Evolutionary conservation across 2,113 vertebrate species (phyloP).

Genomic region (Xiphophorus maculatus): DNA sequence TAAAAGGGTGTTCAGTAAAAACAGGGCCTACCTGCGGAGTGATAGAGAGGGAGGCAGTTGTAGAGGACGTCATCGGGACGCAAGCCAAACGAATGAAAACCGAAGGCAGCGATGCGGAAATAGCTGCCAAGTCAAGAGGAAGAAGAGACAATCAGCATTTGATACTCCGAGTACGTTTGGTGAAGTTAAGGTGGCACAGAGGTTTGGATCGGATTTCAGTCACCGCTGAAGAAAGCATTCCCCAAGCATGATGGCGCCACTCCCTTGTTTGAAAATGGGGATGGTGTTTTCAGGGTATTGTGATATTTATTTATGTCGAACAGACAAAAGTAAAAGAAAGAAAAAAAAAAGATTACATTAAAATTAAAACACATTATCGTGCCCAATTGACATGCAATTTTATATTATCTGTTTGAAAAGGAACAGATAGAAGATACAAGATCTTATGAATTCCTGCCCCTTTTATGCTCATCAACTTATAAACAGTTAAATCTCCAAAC

Average conservation of each 20-base stretch:
- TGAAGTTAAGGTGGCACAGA: background rate
- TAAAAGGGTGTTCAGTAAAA: background rate
- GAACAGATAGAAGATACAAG: too few relatives aligned
- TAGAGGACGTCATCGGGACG: constrained; percentile 81
- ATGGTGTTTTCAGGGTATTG: background rate
- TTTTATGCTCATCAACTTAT: too few relatives aligned
- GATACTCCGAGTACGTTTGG: background rate
- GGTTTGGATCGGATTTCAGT: background rate
- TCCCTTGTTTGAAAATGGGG: background rate
- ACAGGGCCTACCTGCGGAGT: constrained; percentile 83
- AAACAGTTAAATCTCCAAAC: too few relatives aligned
- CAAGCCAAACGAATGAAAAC: constrained; percentile 85
- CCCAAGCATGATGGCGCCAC: background rate
- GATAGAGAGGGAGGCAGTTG: constrained; percentile 89
- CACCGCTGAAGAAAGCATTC: background rate
- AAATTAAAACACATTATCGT: too few relatives aligned
- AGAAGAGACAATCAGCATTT: background rate
- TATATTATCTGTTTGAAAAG: too few relatives aligned
- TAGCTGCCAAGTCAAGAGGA: constrained; percentile 75
- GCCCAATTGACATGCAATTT: too few relatives aligned
- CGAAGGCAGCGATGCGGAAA: constrained; percentile 88
- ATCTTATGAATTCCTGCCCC: too few relatives aligned
- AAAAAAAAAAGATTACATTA: too few relatives aligned
- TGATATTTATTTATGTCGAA: too few relatives aligned
- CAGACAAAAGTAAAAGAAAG: too few relatives aligned